Evolutionary conservation across 2,888 invertebrate genomes (phyloP).

Genomic region (Folsomia manolachei): DNA sequence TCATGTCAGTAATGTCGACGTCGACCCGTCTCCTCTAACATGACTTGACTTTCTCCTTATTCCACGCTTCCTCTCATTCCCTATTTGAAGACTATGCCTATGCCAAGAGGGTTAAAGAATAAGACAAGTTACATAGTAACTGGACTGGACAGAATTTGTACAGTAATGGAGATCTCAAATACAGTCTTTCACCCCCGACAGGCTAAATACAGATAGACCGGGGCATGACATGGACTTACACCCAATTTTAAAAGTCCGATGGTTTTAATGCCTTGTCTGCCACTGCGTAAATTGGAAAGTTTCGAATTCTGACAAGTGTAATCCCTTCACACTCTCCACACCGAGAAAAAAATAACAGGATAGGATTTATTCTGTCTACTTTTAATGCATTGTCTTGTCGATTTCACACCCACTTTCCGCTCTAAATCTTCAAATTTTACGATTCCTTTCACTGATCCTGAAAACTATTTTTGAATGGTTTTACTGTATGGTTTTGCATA

Average conservation of each 20-base stretch:
- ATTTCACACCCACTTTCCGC: constrained; percentile 42
- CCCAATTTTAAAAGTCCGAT: constrained; percentile 35
- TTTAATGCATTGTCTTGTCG: constrained; percentile 42
- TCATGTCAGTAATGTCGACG: constrained; percentile 19
- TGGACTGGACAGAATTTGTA: too few species aligned
- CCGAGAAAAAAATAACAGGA: constrained; percentile 22
- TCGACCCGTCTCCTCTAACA: constrained; percentile 20
- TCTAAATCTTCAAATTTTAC: constrained; percentile 34
- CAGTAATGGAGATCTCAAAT: too few species aligned
- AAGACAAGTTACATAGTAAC: too few species aligned
- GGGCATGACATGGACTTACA: constrained; percentile 27
- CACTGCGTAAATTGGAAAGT: constrained; percentile 49
- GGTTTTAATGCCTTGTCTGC: constrained; percentile 21
- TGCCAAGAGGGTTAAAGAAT: too few species aligned
- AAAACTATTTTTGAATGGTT: too few species aligned
- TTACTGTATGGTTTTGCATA: too few species aligned
- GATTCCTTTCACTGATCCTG: constrained; percentile 7
- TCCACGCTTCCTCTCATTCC: too few species aligned
- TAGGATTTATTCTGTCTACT: constrained; percentile 29
- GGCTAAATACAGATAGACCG: background rate
- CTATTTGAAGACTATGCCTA: too few species aligned
- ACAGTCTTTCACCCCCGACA: background rate
- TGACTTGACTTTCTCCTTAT: constrained; percentile 38
- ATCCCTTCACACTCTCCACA: constrained; percentile 47
- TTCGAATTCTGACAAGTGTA: constrained; percentile 50